A percentile compares a stretch with the other conserved stretches of the same genome.
These are phyloP conservation scores for Platysteira castanea DNA, from an alignment of 2,113 vertebrate genomes.

Conservation along the genomic window DNA sequence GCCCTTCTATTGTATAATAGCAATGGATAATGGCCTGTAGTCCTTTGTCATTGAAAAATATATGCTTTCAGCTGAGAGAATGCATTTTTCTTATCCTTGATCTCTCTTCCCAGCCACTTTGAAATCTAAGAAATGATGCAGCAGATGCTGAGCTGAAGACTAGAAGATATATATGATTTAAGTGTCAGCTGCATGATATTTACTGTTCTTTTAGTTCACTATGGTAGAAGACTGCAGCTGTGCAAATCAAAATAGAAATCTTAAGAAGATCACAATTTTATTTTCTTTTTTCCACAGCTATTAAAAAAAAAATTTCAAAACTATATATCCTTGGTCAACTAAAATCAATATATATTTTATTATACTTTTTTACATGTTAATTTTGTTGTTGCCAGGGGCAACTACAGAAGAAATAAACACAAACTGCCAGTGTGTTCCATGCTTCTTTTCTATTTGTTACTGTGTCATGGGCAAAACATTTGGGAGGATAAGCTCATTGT, in stretches of 20 bases:
- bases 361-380: not conserved
- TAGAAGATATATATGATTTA: not conserved
- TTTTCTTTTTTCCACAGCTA: not conserved
- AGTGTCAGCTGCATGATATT: constrained; percentile 32
- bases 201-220: constrained; percentile 10
- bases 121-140: constrained; percentile 6
- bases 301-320: not conserved
- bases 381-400: constrained; percentile 62
- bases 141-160: constrained; percentile 22
- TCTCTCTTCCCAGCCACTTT: not conserved
- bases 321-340: not conserved
- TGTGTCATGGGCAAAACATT: not conserved
- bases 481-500: not conserved
- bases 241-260: constrained; percentile 27
- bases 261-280: not conserved
- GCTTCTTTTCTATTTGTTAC: not conserved
- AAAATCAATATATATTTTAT: constrained; percentile 9
- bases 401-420: constrained; percentile 39
- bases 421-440: not conserved
- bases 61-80: not conserved
- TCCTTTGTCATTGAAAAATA: not conserved
- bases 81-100: not conserved
- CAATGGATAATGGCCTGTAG: not conserved
- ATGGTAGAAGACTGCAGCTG: constrained; percentile 13
- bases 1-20: not conserved